Conservation (phyloP, 2,888 invertebrate species). For the Notodonta ziczac region DNA sequence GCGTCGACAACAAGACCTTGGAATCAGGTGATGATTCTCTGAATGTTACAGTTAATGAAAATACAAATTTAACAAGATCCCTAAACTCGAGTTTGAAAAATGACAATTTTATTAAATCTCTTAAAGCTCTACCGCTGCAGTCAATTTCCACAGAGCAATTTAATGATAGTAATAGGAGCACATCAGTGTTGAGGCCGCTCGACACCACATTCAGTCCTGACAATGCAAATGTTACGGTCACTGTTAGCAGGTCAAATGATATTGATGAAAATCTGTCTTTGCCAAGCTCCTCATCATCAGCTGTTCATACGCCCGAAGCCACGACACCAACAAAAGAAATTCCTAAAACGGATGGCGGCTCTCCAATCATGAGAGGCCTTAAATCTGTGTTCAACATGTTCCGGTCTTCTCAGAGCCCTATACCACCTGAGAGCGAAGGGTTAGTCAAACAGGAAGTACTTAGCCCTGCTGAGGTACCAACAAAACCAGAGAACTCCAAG, state of each 20-base stretch:
- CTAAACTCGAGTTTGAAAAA: conserved; percentile 62
- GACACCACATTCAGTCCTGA: conserved; percentile 42
- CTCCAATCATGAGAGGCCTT: conserved; percentile 75
- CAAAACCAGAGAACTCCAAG: conserved; percentile 21
- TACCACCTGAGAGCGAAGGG: conserved; percentile 51
- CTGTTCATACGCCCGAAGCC: conserved; percentile 67
- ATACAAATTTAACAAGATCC: conserved; percentile 61
- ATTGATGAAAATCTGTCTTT: conserved; percentile 64
- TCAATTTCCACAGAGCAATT: conserved; percentile 51
- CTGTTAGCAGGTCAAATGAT: conserved; percentile 50
- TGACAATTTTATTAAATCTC: conserved; percentile 55
- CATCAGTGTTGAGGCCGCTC: conserved; percentile 49
- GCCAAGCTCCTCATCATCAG: conserved; percentile 68
- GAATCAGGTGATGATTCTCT: conserved; percentile 50
- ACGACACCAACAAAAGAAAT: conserved; percentile 74
- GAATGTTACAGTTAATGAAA: conserved; percentile 50
- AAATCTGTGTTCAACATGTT: conserved; percentile 78
- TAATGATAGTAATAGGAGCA: conserved; percentile 51
- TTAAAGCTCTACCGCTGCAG: conserved; percentile 66
- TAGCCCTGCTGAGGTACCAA: conserved; percentile 23
- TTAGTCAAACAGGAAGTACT: conserved; percentile 23
- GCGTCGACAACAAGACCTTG: conserved; percentile 51
- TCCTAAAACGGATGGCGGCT: conserved; percentile 60
- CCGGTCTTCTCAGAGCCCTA: conserved; percentile 73
- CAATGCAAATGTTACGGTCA: conserved; percentile 54